Conservation (phyloP, 2,888 invertebrate species). For the Cataglyphis cursor region DNA sequence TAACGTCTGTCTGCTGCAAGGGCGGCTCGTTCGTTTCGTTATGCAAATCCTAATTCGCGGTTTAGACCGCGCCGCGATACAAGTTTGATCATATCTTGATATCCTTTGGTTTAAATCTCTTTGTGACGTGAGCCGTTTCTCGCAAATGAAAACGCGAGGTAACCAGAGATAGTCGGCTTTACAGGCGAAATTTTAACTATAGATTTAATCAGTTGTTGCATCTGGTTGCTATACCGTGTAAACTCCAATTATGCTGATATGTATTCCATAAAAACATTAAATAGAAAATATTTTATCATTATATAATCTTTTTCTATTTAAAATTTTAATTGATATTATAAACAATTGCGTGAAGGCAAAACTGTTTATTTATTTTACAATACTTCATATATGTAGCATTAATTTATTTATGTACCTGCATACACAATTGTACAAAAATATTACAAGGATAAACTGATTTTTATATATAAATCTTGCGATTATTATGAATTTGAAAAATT, state of each 20-base stretch:
- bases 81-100: constrained; percentile 43
- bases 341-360: not conserved
- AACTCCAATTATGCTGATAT: constrained; percentile 6
- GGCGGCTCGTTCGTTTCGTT: constrained; percentile 37
- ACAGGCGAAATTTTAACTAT: constrained; percentile 29
- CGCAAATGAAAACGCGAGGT: constrained; percentile 43
- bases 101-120: constrained; percentile 44
- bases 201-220: constrained; percentile 38
- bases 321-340: not conserved
- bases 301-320: not conserved
- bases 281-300: not conserved
- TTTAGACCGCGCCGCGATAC: constrained; percentile 32
- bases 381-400: not conserved
- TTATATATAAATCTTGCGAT: not conserved
- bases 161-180: constrained; percentile 44
- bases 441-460: not conserved
- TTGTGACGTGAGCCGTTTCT: constrained; percentile 32
- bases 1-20: constrained; percentile 31
- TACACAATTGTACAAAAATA: not conserved
- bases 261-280: not conserved
- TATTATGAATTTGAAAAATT: not conserved
- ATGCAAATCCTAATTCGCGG: constrained; percentile 52
- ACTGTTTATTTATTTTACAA: not conserved
- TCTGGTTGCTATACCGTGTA: not conserved
- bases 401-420: not conserved